Percentiles rank a stretch among this genome's conserved stretches.
phyloP scores from a whole-genome alignment of 1,140 invertebrate species.

The Papilio aristodemus region DNA sequence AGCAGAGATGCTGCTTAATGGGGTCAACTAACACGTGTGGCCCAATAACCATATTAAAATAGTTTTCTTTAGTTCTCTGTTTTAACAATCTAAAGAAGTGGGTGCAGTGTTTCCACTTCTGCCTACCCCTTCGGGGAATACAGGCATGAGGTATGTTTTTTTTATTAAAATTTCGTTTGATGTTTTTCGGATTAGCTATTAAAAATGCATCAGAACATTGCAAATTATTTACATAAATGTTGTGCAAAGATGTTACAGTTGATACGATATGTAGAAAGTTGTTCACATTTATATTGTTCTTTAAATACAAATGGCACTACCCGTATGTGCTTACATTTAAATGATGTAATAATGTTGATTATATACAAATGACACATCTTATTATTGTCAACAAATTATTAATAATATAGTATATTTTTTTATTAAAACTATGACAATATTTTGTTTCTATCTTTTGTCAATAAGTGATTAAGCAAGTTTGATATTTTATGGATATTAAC shows the following conservation, averaged over 20 bases:
- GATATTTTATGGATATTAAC: not conserved
- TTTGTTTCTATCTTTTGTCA: not conserved
- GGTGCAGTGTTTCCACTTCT: no score
- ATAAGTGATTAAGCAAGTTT: not conserved
- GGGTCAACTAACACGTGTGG: no score
- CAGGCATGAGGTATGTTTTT: no score
- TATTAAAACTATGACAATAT: not conserved
- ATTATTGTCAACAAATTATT: not conserved
- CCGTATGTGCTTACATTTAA: not conserved
- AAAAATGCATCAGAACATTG: not conserved
- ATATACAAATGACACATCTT: constrained; percentile 9
- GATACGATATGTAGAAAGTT: not conserved
- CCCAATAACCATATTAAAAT: no score
- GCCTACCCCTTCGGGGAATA: no score
- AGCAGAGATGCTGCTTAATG: no score
- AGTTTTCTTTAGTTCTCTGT: no score
- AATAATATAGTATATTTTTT: constrained; percentile 8
- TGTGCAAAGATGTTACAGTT: not conserved
- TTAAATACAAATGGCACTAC: not conserved
- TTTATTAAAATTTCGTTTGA: no score
- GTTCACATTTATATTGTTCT: not conserved
- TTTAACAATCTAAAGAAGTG: no score
- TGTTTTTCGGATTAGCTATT: no score
- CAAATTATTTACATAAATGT: not conserved
- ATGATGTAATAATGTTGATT: not conserved